Percentiles rank a stretch among this genome's conserved stretches.
phyloP scores from a whole-genome alignment of 2,797 vertebrate genomes.

The Phylloscopus collybita region DNA sequence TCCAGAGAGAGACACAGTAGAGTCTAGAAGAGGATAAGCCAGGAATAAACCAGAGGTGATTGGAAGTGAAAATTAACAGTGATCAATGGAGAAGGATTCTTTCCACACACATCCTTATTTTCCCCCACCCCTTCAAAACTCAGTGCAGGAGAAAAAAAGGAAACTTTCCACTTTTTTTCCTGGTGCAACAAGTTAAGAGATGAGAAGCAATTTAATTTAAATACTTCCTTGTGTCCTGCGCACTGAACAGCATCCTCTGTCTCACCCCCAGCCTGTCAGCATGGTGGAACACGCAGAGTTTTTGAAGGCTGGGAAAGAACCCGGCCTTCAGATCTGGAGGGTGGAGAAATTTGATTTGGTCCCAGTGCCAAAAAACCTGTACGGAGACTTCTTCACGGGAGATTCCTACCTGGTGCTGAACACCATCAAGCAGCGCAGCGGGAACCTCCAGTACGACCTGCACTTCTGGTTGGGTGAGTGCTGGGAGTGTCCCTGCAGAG shows the following conservation, averaged over 20 bases:
- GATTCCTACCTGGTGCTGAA: slow-evolving; percentile 95
- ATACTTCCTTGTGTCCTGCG: neutral
- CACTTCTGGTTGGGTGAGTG: slow-evolving; percentile 95
- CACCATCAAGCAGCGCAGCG: slow-evolving; percentile 91
- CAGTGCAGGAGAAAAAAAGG: neutral
- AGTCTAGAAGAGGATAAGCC: neutral
- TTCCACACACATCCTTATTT: neutral
- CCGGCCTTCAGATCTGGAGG: slow-evolving; percentile 96
- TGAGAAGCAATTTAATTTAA: neutral
- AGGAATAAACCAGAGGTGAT: neutral
- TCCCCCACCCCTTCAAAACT: neutral
- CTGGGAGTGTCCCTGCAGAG: neutral
- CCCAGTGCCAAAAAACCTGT: slow-evolving; percentile 88
- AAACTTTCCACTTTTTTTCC: neutral
- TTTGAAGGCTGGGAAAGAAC: slow-evolving; percentile 86
- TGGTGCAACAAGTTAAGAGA: neutral
- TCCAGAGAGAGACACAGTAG: neutral
- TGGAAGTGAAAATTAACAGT: neutral
- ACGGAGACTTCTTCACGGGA: slow-evolving; percentile 93
- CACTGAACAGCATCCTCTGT: neutral
- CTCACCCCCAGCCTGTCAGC: slow-evolving; percentile 73
- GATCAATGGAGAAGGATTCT: neutral
- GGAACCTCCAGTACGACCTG: slow-evolving; percentile 92
- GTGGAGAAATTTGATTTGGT: slow-evolving; percentile 96
- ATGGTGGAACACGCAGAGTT: slow-evolving; percentile 95